Evolutionary conservation across 2,888 invertebrate species (phyloP).

Genomic region (Gastracanthus pulcherrimus): DNA sequence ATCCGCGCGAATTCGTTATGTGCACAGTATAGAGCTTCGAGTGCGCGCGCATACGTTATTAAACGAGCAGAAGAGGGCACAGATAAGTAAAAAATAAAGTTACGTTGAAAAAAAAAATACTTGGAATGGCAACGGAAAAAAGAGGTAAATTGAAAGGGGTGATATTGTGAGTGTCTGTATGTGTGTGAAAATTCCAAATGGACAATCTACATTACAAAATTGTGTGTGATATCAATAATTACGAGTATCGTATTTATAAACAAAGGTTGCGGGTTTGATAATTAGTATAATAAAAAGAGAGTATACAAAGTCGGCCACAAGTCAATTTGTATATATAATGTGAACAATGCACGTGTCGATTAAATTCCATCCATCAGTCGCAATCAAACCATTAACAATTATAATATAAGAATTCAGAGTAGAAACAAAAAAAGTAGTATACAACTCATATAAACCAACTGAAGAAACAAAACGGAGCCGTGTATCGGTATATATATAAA

Average conservation of each 20-base stretch:
- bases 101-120: background rate
- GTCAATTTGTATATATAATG: conserved; percentile 6
- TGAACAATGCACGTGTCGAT: conserved; percentile 61
- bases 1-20: no score
- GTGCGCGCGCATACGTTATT: no score
- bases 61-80: background rate
- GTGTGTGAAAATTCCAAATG: background rate
- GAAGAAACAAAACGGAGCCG: conserved; percentile 53
- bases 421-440: background rate
- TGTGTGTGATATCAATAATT: conserved; percentile 20
- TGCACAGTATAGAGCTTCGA: no score
- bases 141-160: no score
- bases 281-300: background rate
- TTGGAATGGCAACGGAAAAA: no score
- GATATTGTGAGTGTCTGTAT: background rate
- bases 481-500: conserved; percentile 27
- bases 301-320: conserved; percentile 4
- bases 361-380: conserved; percentile 70
- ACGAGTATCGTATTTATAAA: conserved; percentile 8
- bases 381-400: conserved; percentile 61
- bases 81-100: background rate
- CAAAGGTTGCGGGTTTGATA: conserved; percentile 5
- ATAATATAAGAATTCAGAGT: background rate
- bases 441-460: conserved; percentile 33
- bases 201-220: conserved; percentile 30